Conservation (phyloP, 1,140 invertebrate genomes). For the Latrodectus geometricus region DNA sequence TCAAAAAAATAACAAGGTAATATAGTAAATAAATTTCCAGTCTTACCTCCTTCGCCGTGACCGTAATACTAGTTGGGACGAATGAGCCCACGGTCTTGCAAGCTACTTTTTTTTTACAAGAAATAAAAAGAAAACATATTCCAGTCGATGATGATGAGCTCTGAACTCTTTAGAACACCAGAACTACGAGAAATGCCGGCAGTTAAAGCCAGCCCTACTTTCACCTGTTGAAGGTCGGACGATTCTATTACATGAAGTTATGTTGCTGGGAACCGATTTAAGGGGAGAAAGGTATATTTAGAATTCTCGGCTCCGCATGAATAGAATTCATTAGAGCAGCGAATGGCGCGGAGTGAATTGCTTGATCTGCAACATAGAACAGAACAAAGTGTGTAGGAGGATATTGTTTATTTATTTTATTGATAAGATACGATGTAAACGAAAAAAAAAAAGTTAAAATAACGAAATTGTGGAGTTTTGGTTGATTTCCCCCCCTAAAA, state of each 20-base stretch:
- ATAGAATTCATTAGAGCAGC: constrained; percentile 51
- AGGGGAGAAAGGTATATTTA: constrained; percentile 29
- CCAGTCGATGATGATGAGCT: neutral
- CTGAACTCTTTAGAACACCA: neutral
- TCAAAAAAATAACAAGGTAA: no score
- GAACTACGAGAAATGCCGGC: constrained; percentile 34
- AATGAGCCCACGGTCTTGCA: no score
- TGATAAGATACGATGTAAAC: neutral
- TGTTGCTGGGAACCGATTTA: constrained; percentile 1
- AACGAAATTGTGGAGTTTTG: neutral
- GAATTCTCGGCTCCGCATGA: constrained; percentile 47
- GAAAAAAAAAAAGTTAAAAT: neutral
- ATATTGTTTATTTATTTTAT: neutral
- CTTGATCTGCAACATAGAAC: neutral
- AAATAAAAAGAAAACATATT: neutral
- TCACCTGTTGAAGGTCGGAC: constrained; percentile 58
- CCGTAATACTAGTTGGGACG: no score
- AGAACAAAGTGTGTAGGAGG: neutral
- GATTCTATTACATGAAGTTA: constrained; percentile 32
- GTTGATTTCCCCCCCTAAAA: no score
- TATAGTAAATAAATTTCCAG: no score
- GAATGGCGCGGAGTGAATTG: constrained; percentile 12
- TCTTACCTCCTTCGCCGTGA: no score
- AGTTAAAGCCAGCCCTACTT: constrained; percentile 30
- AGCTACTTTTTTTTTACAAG: no score